Percentiles rank a stretch among this genome's conserved stretches.
phyloP scores from a whole-genome alignment of 2,113 vertebrate species.

The Clarias magur region DNA sequence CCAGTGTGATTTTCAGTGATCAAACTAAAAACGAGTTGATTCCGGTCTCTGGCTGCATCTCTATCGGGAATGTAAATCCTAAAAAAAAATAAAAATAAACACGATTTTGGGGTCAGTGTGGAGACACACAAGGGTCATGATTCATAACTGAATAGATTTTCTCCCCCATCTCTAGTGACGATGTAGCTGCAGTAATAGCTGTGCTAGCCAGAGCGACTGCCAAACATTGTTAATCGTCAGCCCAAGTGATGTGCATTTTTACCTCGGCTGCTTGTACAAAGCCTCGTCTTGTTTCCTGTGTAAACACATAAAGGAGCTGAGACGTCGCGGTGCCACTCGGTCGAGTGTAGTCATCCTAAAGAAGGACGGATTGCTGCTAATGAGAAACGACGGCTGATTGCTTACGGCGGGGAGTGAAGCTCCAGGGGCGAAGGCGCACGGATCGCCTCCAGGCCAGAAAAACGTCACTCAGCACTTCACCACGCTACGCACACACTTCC shows the following conservation, averaged over 20 bases:
- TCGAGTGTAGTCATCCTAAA: not conserved
- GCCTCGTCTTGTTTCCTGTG: not conserved
- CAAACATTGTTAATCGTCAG: not conserved
- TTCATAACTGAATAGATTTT: too few species aligned
- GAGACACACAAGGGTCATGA: too few species aligned
- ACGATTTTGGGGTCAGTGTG: too few species aligned
- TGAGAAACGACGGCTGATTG: constrained; percentile 24
- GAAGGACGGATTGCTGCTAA: not conserved
- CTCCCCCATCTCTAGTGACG: not conserved
- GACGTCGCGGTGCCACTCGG: not conserved
- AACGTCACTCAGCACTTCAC: constrained; percentile 51
- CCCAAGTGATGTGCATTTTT: not conserved
- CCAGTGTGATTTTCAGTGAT: too few species aligned
- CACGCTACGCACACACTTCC: constrained; percentile 17
- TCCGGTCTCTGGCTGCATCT: too few species aligned
- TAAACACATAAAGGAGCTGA: not conserved
- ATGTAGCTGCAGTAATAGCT: not conserved
- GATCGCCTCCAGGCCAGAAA: constrained; percentile 10
- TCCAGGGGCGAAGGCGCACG: not conserved
- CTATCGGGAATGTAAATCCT: too few species aligned
- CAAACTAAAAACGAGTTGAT: too few species aligned
- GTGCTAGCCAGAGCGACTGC: not conserved
- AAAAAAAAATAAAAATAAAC: too few species aligned
- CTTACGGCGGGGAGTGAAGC: constrained; percentile 9
- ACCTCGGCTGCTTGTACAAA: not conserved